Evolutionary conservation across 2,888 invertebrate genomes (phyloP), one percentile per base, ranked within the genome.

Genomic region (Stenichneumon culpator): DNA sequence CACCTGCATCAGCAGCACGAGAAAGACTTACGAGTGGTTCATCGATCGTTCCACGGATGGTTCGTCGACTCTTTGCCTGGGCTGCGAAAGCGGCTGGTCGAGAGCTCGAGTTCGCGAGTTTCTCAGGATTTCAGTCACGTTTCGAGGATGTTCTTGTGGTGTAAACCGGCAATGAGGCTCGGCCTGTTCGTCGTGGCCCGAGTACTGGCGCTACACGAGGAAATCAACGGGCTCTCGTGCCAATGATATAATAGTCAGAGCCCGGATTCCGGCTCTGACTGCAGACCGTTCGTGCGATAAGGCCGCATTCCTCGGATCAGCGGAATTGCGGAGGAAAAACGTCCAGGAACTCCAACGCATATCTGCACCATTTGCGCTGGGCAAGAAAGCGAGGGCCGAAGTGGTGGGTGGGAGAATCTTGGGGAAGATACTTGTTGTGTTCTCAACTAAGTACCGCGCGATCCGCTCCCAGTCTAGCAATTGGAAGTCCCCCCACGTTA

Each of bases 81-180:
- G 19, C 11, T 2, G 28, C 39, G 32, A 14, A 1, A 14, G 65
- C 47, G 22, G 60, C 39, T 73, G 19, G 39, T 63, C 36, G 78
- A 47, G 4, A 16, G 5, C 44, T 47, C 16, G 44, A 16, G 50
- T 70, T 54, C 69, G 44, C 80, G 47, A 50, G 32, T 78, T 54
- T 78, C 72, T 84, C 50, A 44, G 44, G 83, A 83, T 79, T 83
- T 79, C 57, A 65, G 74, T 83, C 83, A 83, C 83, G 83, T 83
- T 75, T 75, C 75, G 54, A 69, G 79, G 79, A 83, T 83, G 70
- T 75, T 83, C 74, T 74, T 74, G 69, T 79, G 77, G 68, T 6
- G 39, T 7, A 50, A 73, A 67, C 57, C 36, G 14, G 57, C 32
- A 11, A 25, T 32, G 54, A 52, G 78, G 36, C 36, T 52, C 32